Percentiles rank a stretch among this genome's conserved stretches.
phyloP scores from a whole-genome alignment of 2,113 vertebrate genomes.

The Chunga burmeisteri region DNA sequence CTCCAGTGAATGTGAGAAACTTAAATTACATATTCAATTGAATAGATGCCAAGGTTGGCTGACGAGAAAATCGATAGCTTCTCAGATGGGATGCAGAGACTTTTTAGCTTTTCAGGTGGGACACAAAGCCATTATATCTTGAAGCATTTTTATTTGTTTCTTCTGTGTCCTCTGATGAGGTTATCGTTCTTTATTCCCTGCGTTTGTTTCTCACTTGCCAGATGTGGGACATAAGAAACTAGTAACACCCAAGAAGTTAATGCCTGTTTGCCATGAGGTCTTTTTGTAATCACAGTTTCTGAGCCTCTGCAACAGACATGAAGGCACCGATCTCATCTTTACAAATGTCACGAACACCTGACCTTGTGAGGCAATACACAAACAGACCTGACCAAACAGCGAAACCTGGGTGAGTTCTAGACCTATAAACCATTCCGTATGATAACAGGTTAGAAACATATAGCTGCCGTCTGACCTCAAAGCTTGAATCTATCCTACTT shows the following conservation, averaged over 20 bases:
- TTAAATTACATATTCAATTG: not conserved
- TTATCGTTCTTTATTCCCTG: not conserved
- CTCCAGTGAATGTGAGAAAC: not conserved
- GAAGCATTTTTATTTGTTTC: not conserved
- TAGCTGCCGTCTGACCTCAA: not conserved
- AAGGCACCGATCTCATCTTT: not conserved
- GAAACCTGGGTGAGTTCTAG: not conserved
- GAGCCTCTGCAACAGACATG: not conserved
- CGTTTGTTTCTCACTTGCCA: not conserved
- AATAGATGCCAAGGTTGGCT: not conserved
- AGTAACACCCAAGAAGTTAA: not conserved
- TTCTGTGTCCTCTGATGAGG: not conserved
- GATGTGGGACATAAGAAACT: not conserved
- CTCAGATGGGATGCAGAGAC: not conserved
- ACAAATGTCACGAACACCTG: not conserved
- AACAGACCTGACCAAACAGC: slow-evolving; percentile 15
- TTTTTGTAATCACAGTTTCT: not conserved
- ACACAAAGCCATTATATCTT: not conserved
- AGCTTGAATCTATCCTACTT: not conserved
- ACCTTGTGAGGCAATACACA: slow-evolving; percentile 17
- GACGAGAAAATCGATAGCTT: not conserved
- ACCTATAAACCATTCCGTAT: not conserved
- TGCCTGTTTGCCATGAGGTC: not conserved
- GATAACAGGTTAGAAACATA: not conserved
- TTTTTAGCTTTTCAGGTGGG: not conserved